Conservation (phyloP, 2,888 invertebrate species). For the Apamea sordens region DNA sequence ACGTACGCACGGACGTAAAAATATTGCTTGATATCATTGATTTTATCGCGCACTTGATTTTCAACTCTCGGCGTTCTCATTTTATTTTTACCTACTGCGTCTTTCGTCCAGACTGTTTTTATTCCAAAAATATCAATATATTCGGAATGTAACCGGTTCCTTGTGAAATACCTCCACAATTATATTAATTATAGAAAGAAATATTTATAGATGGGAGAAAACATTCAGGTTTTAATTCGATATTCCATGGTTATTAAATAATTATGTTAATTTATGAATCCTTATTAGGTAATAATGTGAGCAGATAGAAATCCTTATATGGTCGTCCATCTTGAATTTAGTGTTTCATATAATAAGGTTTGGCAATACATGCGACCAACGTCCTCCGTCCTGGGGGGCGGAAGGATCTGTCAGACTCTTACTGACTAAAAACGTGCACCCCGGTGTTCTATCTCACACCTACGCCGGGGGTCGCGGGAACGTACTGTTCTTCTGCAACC, state of each 20-base stretch:
- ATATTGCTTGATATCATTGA: too few species aligned
- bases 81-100: neutral
- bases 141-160: neutral
- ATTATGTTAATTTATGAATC: constrained; percentile 19
- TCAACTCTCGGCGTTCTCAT: neutral
- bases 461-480: too few species aligned
- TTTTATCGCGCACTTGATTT: too few species aligned
- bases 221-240: constrained; percentile 33
- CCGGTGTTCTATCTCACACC: too few species aligned
- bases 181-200: constrained; percentile 2
- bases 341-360: neutral
- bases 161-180: constrained; percentile 10
- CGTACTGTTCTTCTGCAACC: too few species aligned
- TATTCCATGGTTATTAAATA: constrained; percentile 3
- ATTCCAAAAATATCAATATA: neutral
- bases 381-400: too few species aligned
- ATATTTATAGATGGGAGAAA: constrained; percentile 15
- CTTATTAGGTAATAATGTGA: neutral
- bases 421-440: too few species aligned
- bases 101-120: neutral
- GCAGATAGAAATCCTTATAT: neutral
- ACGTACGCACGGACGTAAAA: too few species aligned
- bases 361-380: neutral
- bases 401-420: too few species aligned
- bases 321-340: neutral